phyloP scores from a whole-genome alignment of 2,888 invertebrate species.

The Pammene aurita region DNA sequence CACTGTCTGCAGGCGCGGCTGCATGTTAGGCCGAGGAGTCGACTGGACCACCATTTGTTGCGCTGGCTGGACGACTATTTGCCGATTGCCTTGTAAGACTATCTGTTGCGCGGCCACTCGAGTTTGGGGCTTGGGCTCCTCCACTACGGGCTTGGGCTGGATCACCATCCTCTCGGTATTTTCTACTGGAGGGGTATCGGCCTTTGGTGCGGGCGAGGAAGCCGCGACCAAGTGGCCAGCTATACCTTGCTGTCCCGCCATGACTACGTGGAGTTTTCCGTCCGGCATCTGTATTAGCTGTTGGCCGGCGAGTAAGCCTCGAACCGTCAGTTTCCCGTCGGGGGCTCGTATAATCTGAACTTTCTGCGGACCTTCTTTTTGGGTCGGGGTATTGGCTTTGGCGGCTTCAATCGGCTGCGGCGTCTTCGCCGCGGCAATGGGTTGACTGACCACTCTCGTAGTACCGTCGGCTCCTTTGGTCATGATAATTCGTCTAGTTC shows the following conservation, averaged over 20 bases:
- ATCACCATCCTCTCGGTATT: conserved; percentile 47
- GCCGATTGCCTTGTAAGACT: conserved; percentile 60
- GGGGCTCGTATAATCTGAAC: conserved; percentile 95
- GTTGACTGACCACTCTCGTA: conserved; percentile 85
- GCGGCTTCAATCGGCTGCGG: conserved; percentile 67
- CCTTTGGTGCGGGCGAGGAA: conserved; percentile 56
- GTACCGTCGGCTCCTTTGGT: conserved; percentile 88
- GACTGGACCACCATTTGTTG: conserved; percentile 59
- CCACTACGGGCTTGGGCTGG: conserved; percentile 49
- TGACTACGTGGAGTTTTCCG: conserved; percentile 94
- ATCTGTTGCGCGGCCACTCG: conserved; percentile 55
- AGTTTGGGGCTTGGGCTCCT: conserved; percentile 45
- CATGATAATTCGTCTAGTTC: conserved; percentile 88
- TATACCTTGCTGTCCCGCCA: conserved; percentile 84
- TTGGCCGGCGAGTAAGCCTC: conserved; percentile 95
- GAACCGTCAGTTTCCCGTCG: conserved; percentile 95
- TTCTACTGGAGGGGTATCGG: conserved; percentile 51
- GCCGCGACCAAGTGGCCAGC: conserved; percentile 73
- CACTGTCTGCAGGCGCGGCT: conserved; percentile 68
- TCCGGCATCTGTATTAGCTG: conserved; percentile 96
- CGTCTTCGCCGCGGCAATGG: conserved; percentile 64
- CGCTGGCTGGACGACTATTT: conserved; percentile 67
- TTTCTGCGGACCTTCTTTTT: conserved; percentile 86
- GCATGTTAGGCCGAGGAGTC: conserved; percentile 55
- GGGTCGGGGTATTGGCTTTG: conserved; percentile 59